Conservation (phyloP, 2,888 invertebrate species). For the Cyaniris semiargus region DNA sequence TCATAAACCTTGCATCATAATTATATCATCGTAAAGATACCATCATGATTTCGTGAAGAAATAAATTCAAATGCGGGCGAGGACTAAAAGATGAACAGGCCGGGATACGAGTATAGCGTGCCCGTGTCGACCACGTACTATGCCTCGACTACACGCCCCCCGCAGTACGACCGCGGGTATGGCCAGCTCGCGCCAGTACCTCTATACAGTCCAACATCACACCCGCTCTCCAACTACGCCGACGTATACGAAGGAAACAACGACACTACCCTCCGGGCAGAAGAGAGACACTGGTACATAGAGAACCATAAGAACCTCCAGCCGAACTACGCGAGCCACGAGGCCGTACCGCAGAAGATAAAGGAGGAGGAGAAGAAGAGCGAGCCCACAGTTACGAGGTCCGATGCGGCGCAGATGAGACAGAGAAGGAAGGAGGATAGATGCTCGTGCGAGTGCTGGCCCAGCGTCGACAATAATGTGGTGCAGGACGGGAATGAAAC, state of each 20-base stretch:
- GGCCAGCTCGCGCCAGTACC: constrained; percentile 67
- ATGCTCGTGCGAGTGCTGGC: constrained; percentile 79
- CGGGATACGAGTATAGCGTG: constrained; percentile 76
- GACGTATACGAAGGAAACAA: constrained; percentile 78
- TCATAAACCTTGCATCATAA: no score
- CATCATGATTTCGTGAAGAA: constrained; percentile 53
- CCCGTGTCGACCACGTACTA: constrained; percentile 74
- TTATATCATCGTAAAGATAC: no score
- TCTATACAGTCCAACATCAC: constrained; percentile 70
- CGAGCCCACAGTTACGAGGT: constrained; percentile 62
- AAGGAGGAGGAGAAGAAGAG: constrained; percentile 75
- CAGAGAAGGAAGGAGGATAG: constrained; percentile 74
- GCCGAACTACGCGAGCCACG: constrained; percentile 62
- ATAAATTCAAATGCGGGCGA: constrained; percentile 73
- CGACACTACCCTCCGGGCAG: constrained; percentile 75
- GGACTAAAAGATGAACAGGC: constrained; percentile 76
- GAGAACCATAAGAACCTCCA: constrained; percentile 76
- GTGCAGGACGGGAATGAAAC: constrained; percentile 67
- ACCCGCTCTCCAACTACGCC: constrained; percentile 74
- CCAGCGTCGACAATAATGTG: constrained; percentile 68
- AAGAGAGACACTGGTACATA: constrained; percentile 78
- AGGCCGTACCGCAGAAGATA: constrained; percentile 69
- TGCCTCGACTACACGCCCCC: constrained; percentile 69
- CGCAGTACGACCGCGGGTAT: constrained; percentile 73
- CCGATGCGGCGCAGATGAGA: constrained; percentile 63